Evolutionary conservation across 2,113 vertebrate species (phyloP).

Genomic region (Serinus canaria): DNA sequence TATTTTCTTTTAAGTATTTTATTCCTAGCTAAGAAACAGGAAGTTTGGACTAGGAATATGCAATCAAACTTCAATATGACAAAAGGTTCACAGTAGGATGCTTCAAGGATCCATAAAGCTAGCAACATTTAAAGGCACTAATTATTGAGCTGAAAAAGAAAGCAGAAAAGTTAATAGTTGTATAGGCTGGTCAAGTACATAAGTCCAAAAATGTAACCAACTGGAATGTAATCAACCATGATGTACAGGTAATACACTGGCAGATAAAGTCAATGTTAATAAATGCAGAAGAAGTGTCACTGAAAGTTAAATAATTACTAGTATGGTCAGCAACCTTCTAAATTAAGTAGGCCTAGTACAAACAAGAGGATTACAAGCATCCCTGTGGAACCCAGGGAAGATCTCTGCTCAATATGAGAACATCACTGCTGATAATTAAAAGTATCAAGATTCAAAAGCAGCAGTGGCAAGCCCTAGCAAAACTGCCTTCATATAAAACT

Average conservation of each 20-base stretch:
- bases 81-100: not conserved
- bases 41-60: not conserved
- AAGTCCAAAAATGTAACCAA: not conserved
- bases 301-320: not conserved
- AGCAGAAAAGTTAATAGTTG: not conserved
- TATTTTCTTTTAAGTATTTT: not conserved
- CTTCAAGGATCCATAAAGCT: not conserved
- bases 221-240: not conserved
- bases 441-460: not conserved
- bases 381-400: not conserved
- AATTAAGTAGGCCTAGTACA: not conserved
- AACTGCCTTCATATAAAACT: not conserved
- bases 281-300: not conserved
- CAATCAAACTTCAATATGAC: not conserved
- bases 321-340: not conserved
- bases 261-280: not conserved
- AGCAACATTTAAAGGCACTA: not conserved
- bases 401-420: not conserved
- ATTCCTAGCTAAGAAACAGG: not conserved
- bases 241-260: not conserved
- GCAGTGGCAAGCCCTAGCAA: not conserved
- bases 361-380: constrained; percentile 8
- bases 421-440: not conserved
- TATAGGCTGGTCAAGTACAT: not conserved
- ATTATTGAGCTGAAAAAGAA: not conserved